phyloP scores from a whole-genome alignment of 2,113 vertebrate species.

The Dipodomys ordii region DNA sequence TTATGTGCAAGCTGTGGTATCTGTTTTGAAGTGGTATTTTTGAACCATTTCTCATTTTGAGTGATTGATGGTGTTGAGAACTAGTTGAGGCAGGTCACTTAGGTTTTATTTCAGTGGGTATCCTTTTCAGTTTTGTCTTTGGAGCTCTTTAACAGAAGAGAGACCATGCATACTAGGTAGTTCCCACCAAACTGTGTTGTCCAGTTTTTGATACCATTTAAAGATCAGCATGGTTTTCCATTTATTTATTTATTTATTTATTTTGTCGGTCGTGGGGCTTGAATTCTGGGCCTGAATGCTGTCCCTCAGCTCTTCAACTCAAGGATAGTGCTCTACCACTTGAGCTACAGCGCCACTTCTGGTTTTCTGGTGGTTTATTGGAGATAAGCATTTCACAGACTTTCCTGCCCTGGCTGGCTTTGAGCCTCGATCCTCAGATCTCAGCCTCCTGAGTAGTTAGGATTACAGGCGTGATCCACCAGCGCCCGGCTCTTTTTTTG shows the following conservation, averaged over 20 bases:
- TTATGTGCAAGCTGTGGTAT: no score
- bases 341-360: no score
- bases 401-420: no score
- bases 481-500: neutral
- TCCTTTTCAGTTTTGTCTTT: neutral
- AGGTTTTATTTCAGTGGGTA: neutral
- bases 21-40: neutral
- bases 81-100: neutral
- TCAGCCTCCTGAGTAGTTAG: no score
- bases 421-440: no score
- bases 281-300: no score
- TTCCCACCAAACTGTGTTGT: neutral
- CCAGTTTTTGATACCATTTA: neutral
- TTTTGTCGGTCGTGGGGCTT: neutral
- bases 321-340: no score
- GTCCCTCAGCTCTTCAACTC: no score
- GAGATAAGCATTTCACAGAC: no score
- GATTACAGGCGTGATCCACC: no score
- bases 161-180: neutral
- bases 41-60: neutral
- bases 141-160: neutral
- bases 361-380: no score
- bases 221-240: neutral
- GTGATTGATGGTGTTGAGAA: neutral
- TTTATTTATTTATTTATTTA: no score